A percentile compares a stretch with the other conserved stretches of the same genome.
Evolutionary conservation across 2,113 vertebrate species (phyloP).

Genomic region (Hyperopisus bebe): DNA sequence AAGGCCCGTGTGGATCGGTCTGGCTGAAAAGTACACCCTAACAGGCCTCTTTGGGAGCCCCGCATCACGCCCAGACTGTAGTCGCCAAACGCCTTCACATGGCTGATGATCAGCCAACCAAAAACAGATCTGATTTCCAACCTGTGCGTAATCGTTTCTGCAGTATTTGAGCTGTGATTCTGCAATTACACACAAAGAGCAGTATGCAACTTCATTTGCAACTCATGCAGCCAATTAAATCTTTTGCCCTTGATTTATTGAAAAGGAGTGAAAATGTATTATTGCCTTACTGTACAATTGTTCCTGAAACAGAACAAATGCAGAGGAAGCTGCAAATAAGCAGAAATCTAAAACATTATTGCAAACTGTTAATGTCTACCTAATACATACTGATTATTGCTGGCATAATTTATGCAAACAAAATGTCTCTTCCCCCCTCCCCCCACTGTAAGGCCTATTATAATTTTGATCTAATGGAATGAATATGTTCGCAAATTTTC

Average conservation of each 20-base stretch:
- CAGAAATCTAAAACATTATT: neutral
- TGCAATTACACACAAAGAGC: neutral
- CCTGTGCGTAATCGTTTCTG: neutral
- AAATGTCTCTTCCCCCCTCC: neutral
- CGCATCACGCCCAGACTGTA: constrained; percentile 27
- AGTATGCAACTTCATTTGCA: neutral
- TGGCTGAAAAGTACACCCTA: constrained; percentile 43
- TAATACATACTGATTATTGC: neutral
- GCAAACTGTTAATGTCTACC: neutral
- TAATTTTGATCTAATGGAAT: neutral
- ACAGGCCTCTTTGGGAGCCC: constrained; percentile 46
- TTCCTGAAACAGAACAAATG: neutral
- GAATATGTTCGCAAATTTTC: neutral
- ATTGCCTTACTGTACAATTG: neutral
- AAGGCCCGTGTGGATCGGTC: constrained; percentile 27
- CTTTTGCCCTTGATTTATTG: neutral
- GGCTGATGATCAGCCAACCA: neutral
- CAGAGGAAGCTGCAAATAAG: neutral
- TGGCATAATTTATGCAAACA: neutral
- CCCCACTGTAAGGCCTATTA: neutral
- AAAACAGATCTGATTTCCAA: neutral
- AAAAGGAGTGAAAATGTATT: neutral
- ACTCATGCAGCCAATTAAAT: neutral
- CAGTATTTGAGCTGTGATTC: neutral
- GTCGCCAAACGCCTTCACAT: neutral